Percentiles rank a stretch among this genome's conserved stretches.
phyloP scores from a whole-genome alignment of 2,113 vertebrate genomes.

The Triplophysa tibetana region DNA sequence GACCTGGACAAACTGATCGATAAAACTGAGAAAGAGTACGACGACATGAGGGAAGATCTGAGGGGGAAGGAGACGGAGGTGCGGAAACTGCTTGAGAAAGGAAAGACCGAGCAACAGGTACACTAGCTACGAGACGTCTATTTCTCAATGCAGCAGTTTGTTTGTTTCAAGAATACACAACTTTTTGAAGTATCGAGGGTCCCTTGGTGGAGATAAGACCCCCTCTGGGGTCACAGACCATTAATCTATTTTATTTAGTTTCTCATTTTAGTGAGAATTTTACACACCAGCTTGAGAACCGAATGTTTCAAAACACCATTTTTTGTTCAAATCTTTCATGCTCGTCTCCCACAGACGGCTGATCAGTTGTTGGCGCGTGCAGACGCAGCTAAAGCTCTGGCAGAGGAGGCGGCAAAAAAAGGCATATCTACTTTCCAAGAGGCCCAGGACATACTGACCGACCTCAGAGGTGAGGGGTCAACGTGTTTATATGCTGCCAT shows the following conservation, averaged over 20 bases:
- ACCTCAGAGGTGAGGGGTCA: conserved; percentile 82
- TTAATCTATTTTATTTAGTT: no score
- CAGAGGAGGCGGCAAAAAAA: conserved; percentile 90
- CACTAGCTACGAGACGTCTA: no score
- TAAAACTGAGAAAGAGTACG: conserved; percentile 88
- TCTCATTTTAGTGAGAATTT: no score
- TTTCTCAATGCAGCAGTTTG: not conserved
- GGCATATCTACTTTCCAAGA: conserved; percentile 86
- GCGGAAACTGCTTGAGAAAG: conserved; percentile 91
- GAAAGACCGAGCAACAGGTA: conserved; percentile 95
- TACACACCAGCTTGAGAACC: no score
- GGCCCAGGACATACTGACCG: conserved; percentile 87
- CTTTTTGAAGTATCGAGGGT: no score
- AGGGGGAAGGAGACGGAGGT: conserved; percentile 88
- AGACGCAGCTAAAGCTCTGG: conserved; percentile 92
- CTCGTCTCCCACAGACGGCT: conserved; percentile 78
- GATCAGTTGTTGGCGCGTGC: conserved; percentile 95
- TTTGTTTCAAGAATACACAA: no score
- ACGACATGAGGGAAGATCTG: conserved; percentile 91
- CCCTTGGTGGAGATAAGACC: no score
- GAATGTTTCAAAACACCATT: no score
- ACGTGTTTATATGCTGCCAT: not conserved
- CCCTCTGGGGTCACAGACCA: no score
- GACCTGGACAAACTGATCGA: conserved; percentile 89
- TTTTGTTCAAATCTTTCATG: not conserved